These are phyloP conservation scores for Cassiopea xamachana DNA, from an alignment of 30 jellyfish, hydroid and myxozoan species.

Conservation along the genomic window DNA sequence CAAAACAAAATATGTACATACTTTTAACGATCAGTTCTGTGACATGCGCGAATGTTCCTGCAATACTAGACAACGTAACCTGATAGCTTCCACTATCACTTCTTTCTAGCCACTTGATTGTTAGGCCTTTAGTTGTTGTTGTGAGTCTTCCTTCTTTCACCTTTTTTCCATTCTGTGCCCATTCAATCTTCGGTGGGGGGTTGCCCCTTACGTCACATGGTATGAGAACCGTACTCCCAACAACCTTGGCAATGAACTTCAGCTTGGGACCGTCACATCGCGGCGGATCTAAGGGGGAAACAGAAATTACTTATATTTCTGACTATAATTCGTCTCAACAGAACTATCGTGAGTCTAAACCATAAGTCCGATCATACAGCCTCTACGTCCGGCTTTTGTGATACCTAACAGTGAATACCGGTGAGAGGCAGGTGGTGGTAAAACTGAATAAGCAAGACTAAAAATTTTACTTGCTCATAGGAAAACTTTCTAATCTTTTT, in stretches of 20 bases:
- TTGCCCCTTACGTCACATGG: slow-evolving; percentile 89
- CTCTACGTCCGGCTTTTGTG: too few species aligned
- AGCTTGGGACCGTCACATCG: slow-evolving; percentile 66
- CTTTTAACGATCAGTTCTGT: slow-evolving; percentile 74
- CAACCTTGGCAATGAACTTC: slow-evolving; percentile 58
- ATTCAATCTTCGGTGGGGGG: slow-evolving; percentile 83
- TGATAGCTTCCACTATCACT: slow-evolving; percentile 93
- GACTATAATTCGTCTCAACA: too few species aligned
- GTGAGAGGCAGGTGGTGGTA: background rate
- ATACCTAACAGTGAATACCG: too few species aligned
- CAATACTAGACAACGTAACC: slow-evolving; percentile 80
- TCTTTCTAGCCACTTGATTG: slow-evolving; percentile 43
- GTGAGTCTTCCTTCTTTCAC: slow-evolving; percentile 69
- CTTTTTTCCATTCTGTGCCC: slow-evolving; percentile 73
- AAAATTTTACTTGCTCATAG: background rate
- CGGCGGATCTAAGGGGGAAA: slow-evolving; percentile 60
- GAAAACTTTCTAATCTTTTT: background rate
- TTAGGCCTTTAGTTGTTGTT: slow-evolving; percentile 76
- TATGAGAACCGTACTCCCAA: slow-evolving; percentile 82
- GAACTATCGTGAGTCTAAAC: too few species aligned
- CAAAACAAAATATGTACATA: slow-evolving; percentile 33
- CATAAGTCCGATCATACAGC: too few species aligned
- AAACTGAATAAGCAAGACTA: background rate
- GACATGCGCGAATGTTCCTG: slow-evolving; percentile 63
- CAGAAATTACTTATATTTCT: too few species aligned